phyloP scores from a whole-genome alignment of 2,797 vertebrate species.

The Hydrolagus colliei region DNA sequence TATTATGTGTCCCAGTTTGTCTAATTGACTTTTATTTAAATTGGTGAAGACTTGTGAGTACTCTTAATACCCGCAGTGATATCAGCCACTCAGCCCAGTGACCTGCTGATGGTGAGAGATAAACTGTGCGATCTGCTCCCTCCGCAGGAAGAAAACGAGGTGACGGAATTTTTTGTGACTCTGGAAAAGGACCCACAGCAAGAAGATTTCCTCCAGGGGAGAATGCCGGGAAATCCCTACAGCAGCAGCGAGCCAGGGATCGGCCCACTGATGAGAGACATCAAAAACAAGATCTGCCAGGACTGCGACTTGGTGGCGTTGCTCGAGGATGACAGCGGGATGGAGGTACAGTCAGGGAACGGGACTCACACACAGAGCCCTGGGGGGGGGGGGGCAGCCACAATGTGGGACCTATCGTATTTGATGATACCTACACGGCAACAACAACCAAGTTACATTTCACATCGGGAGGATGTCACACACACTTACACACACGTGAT shows the following conservation, averaged over 20 bases:
- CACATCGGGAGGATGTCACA: too few relatives aligned
- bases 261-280: slow-evolving; percentile 92
- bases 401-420: not conserved
- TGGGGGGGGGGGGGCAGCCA: not conserved
- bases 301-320: slow-evolving; percentile 97
- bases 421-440: too few relatives aligned
- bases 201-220: slow-evolving; percentile 94
- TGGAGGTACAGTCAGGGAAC: slow-evolving; percentile 78
- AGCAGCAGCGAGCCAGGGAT: slow-evolving; percentile 97
- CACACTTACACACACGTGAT: too few relatives aligned
- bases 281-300: slow-evolving; percentile 98
- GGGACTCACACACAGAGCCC: not conserved
- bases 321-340: slow-evolving; percentile 94
- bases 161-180: slow-evolving; percentile 96
- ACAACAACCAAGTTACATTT: too few relatives aligned
- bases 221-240: slow-evolving; percentile 97
- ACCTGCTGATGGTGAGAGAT: too few relatives aligned
- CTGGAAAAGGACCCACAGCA: slow-evolving; percentile 97
- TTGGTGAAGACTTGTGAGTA: too few relatives aligned
- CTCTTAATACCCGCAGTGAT: too few relatives aligned
- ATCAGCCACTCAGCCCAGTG: too few relatives aligned
- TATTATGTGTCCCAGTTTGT: too few relatives aligned
- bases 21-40: too few relatives aligned
- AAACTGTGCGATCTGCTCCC: slow-evolving; percentile 31
- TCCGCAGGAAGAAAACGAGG: slow-evolving; percentile 92